Evolutionary conservation across 2,888 invertebrate species (phyloP).

Genomic region (Portevinia maculata): DNA sequence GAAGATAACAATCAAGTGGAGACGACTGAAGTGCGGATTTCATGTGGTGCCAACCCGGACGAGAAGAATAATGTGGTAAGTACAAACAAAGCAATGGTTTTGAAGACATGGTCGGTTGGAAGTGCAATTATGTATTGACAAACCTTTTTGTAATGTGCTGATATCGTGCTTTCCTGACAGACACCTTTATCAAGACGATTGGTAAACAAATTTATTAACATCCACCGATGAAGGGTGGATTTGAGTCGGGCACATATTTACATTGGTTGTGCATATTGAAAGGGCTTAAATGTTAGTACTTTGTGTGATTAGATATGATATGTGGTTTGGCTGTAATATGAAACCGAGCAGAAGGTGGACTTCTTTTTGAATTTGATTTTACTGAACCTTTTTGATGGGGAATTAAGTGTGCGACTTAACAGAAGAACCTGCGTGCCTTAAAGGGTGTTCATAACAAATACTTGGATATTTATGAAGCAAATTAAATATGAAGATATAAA

Average conservation of each 20-base stretch:
- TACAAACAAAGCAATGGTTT: no score
- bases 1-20: slow-evolving; percentile 30
- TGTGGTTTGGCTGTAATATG: background rate
- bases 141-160: no score
- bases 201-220: slow-evolving; percentile 19
- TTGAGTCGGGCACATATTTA: background rate
- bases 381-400: no score
- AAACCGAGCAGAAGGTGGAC: background rate
- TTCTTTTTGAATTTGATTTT: no score
- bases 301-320: slow-evolving; percentile 4
- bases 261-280: background rate
- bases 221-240: slow-evolving; percentile 1
- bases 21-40: slow-evolving; percentile 11
- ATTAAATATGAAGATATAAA: no score
- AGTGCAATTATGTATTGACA: background rate
- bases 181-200: background rate
- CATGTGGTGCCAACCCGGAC: background rate
- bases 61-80: slow-evolving; percentile 48
- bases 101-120: background rate
- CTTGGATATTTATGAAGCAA: no score
- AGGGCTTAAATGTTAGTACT: slow-evolving; percentile 1
- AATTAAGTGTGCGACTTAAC: no score
- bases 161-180: background rate
- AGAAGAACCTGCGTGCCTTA: no score
- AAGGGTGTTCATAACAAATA: no score